These are phyloP conservation scores for Phyllopteryx taeniolatus DNA, from an alignment of 2,113 vertebrate species.

Conservation along the genomic window DNA sequence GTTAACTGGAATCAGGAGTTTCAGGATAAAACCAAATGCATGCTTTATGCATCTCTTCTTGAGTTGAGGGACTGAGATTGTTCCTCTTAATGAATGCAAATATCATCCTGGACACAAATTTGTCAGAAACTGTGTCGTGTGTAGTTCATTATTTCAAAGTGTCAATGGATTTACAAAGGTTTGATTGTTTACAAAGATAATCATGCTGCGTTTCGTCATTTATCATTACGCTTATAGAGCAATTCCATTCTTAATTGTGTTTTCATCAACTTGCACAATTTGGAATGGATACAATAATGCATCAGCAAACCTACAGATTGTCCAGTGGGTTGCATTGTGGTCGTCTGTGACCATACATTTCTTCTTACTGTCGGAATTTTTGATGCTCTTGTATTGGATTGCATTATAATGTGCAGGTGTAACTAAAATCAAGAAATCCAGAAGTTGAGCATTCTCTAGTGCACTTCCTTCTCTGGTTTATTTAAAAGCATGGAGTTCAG, in stretches of 20 bases:
- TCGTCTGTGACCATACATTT: neutral
- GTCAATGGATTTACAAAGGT: neutral
- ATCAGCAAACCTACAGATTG: neutral
- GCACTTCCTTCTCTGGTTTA: constrained; percentile 6
- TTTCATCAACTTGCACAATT: neutral
- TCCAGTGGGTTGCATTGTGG: neutral
- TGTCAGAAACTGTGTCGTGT: neutral
- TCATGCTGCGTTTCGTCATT: too few species aligned
- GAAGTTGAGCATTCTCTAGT: constrained; percentile 5
- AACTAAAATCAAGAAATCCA: neutral
- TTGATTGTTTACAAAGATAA: too few species aligned
- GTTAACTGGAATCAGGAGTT: neutral
- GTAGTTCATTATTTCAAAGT: neutral
- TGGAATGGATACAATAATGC: neutral
- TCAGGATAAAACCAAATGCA: constrained; percentile 37
- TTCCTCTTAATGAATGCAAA: neutral
- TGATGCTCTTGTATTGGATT: neutral
- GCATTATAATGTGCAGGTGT: neutral
- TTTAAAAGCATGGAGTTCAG: constrained; percentile 26
- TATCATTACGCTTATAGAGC: too few species aligned
- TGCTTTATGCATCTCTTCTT: constrained; percentile 37
- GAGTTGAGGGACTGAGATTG: constrained; percentile 15
- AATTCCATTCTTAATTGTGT: neutral
- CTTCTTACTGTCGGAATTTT: neutral
- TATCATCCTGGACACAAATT: neutral